Evolutionary conservation across 1,140 invertebrate genomes (phyloP), one percentile per base, ranked within the genome.

Genomic region (Hydropsyche tenuis): DNA sequence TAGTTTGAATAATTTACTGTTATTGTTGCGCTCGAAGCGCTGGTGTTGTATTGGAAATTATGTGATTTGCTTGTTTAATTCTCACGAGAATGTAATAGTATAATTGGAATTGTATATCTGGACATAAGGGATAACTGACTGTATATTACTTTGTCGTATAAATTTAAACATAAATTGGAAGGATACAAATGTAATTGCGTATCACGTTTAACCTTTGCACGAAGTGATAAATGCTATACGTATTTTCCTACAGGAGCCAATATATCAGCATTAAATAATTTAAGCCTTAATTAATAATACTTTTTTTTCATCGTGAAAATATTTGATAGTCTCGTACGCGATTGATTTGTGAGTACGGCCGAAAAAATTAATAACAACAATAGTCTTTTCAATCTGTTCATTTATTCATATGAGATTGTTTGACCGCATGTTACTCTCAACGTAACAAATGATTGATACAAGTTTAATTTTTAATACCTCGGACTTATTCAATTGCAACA

Each of bases 401-500:
- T 27, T 60, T 60, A 25, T 60, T 60, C 56, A 6, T 60, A 5
- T 18, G 22, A 25, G 30, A 37, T 37, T 37, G 30, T 37, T 37
- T 37, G 30, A 37, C 30, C 22, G 22, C 20, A 22, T 4, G 18
- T 23, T 56, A 9, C 6, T 56, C 20, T 56, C 20, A 12, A 18
- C 22, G 22, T 25, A 60, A 60, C 56, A 20, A 60, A 60, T 60
- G 56, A 60, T 60, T 60, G 56, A 60, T 60, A 60, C 56, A 60
- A 60, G 20, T 60, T 60, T 60, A 60, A 60, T 60, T 60, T 60
- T 20, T 23, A 60, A 60, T 60, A 20, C 56, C 56, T 60, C 20
- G n/a, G 48, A 18, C 48, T 53, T 60, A 60, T 60, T 60, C 18
- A 60, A 60, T 60, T 60, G 56, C 56, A 60, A 60, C 56, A 60